phyloP scores from a whole-genome alignment of 2,888 invertebrate genomes.

The Cheilosia urbana region DNA sequence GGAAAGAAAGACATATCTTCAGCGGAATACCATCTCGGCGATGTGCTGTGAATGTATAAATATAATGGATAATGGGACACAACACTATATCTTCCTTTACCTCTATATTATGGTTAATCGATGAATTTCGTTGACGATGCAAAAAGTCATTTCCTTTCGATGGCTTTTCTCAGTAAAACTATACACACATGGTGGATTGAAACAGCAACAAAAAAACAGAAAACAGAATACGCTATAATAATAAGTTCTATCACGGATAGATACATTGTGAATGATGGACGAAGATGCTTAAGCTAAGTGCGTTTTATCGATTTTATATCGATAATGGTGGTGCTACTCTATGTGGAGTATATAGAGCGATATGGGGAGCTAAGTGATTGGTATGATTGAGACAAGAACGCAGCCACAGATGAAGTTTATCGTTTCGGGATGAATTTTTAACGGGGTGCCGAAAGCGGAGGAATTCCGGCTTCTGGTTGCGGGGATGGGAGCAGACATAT shows the following conservation, averaged over 20 bases:
- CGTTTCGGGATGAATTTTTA: conserved; percentile 13
- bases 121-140: conserved; percentile 58
- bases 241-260: conserved; percentile 13
- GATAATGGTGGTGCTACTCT: conserved; percentile 38
- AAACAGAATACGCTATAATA: conserved; percentile 15
- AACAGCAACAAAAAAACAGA: conserved; percentile 36
- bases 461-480: neutral
- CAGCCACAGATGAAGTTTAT: neutral
- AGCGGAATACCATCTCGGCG: conserved; percentile 30
- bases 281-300: conserved; percentile 52
- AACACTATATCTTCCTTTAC: conserved; percentile 34
- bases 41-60: conserved; percentile 67
- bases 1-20: neutral
- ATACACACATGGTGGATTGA: conserved; percentile 23
- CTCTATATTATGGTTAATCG: conserved; percentile 30
- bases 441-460: conserved; percentile 9
- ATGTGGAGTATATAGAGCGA: neutral
- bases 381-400: conserved; percentile 12
- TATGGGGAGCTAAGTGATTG: conserved; percentile 34
- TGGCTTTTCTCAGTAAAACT: conserved; percentile 31
- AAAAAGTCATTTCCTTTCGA: conserved; percentile 38
- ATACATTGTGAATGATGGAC: conserved; percentile 30
- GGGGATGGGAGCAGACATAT: neutral
- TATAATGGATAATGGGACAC: conserved; percentile 54
- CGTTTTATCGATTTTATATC: conserved; percentile 59